Evolutionary conservation across 2,888 invertebrate species (phyloP).

Genomic region (Caenorhabditis imperialis): DNA sequence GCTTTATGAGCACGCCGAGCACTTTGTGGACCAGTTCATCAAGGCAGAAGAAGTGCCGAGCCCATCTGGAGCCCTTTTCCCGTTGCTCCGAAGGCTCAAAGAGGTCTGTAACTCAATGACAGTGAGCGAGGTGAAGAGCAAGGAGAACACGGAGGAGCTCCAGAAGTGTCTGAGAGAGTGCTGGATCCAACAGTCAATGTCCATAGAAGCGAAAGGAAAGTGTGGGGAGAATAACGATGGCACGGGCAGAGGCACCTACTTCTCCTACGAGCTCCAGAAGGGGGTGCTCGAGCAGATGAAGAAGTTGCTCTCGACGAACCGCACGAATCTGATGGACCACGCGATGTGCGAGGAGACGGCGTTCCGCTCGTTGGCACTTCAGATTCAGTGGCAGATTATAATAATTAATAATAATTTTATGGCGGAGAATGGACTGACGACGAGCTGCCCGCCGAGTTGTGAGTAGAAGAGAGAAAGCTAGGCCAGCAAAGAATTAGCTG

Average conservation of each 20-base stretch:
- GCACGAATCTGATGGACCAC: conserved; percentile 65
- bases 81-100: conserved; percentile 63
- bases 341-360: conserved; percentile 64
- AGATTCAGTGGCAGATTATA: conserved; percentile 76
- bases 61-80: conserved; percentile 60
- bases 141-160: conserved; percentile 59
- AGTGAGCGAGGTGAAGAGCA: conserved; percentile 48
- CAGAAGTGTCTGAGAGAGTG: conserved; percentile 58
- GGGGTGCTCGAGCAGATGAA: conserved; percentile 66
- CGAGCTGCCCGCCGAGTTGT: conserved; percentile 64
- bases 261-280: conserved; percentile 56
- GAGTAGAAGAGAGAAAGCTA: conserved; percentile 31
- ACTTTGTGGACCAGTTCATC: conserved; percentile 72
- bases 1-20: conserved; percentile 73
- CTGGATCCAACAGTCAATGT: conserved; percentile 64
- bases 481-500: too few relatives aligned
- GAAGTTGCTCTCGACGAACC: conserved; percentile 61
- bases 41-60: conserved; percentile 68
- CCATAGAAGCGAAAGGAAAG: conserved; percentile 65
- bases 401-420: conserved; percentile 70
- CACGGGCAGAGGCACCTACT: conserved; percentile 63
- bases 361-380: conserved; percentile 61
- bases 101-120: conserved; percentile 59
- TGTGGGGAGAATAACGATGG: conserved; percentile 73
- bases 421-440: conserved; percentile 63